Evolutionary conservation across 2,797 vertebrate genomes (phyloP), one percentile per base, ranked within the genome.

Genomic region (Leptatherina wallacei): DNA sequence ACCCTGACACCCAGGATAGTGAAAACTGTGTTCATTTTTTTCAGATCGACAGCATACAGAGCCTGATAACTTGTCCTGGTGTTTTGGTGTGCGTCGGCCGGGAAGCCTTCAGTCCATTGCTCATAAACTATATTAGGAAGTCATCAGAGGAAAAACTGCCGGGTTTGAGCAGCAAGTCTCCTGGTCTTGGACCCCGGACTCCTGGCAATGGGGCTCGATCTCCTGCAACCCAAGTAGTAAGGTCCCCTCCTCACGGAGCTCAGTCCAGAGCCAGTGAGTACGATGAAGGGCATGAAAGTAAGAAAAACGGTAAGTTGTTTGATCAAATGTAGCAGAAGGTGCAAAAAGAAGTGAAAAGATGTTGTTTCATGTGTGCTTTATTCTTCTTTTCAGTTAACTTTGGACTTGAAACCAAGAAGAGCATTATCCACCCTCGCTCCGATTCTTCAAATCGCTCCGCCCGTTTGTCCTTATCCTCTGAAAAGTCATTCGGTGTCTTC

Each of bases 371-470:
- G 33, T 67, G 20, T 4, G 75, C 71, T 79, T 24, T 71, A 3
- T 77, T 20, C 77, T 14, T 75, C 11, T 4, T 36, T 82, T 72
- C 68, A 98, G 97, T 94, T 77, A 95, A 94, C 90, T 97, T 98
- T 47, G 96, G 96, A 61, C 91, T 97, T 71, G 95, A 96, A 88
- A 94, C 96, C 75, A 96, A 95, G 86, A 97, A 95, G 72, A 98
- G 96, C 6, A 91, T 97, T 74, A 98, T 98, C 81, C 96, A 97
- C 42, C 94, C 94, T 0, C 93, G 97, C n/a, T 93, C 95, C 1
- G 88, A 94, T 69, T 93, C 96, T 4, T 96, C 95, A 70, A 94
- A 93, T 66, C 94, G 93, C 75, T 96, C 95, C 0, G 77, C 78
- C 51, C 94, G 90, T 67, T 91, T 94, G 76, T 97, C 97, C 18